A percentile compares a stretch with the other conserved stretches of the same genome.
These are phyloP conservation scores for Neolamprologus fasciatus DNA, from an alignment of 2,113 vertebrate species.

Conservation along the genomic window DNA sequence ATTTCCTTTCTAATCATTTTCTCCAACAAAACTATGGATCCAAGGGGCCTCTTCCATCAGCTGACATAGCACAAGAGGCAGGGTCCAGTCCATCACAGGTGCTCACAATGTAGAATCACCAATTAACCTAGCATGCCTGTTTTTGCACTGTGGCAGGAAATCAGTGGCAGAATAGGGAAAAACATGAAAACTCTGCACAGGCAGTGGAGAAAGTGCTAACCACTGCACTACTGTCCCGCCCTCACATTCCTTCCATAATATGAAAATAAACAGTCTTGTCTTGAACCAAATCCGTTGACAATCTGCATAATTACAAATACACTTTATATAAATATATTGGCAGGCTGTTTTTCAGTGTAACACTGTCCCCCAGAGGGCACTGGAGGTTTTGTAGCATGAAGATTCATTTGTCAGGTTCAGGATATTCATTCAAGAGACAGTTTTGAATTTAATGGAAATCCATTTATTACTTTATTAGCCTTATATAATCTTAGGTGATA, in stretches of 20 bases:
- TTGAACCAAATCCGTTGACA: not conserved
- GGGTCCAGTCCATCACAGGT: not conserved
- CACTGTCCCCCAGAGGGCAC: constrained; percentile 27
- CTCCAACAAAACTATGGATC: not conserved
- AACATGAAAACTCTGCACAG: not conserved
- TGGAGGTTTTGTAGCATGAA: not conserved
- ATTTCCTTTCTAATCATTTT: not conserved
- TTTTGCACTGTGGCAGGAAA: not conserved
- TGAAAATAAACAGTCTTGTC: not conserved
- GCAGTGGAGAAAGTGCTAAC: not conserved
- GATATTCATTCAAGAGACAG: not conserved
- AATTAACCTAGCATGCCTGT: not conserved
- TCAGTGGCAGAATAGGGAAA: not conserved
- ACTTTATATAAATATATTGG: not conserved
- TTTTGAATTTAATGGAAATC: not conserved
- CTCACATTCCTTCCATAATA: not conserved
- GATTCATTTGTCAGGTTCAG: not conserved
- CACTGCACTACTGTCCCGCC: not conserved
- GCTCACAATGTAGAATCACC: not conserved
- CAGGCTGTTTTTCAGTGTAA: not conserved
- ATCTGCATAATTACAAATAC: not conserved
- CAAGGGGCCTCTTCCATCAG: not conserved
- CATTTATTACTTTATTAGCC: not conserved
- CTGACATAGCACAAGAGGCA: not conserved
- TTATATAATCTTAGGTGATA: not conserved